Evolutionary conservation across 2,797 vertebrate genomes (phyloP), one percentile per base, ranked within the genome.

Genomic region (Pseudotriccus pelzelni): DNA sequence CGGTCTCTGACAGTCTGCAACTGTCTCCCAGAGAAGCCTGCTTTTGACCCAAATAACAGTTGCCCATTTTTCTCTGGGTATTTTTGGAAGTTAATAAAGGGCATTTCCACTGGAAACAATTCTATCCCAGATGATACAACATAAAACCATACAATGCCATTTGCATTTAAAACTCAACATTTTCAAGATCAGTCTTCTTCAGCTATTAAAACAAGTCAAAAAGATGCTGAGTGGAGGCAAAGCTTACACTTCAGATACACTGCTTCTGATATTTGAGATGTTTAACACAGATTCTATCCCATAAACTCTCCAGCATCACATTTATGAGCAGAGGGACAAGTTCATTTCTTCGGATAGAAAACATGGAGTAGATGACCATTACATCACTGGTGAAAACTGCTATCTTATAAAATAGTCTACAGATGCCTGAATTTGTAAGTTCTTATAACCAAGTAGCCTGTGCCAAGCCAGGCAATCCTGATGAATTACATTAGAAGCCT

Each of bases 381-480:
- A 52, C 20, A 67, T 58, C 77, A 78, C 49, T 47, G 58, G 22
- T 68, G 49, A 79, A 86, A 96, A 93, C 34, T 70, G 25, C 36
- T 62, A n/a, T 25, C 60, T 50, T 84, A 82, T 83, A 89, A 94
- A 96, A 89, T 8, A 93, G 74, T 70, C 34, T 56, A 87, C 23
- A 80, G 82, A 55, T 30, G 64, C 30, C 34, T 43, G 39, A 93
- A 88, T 92, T 89, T 88, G 0, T 34, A 87, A 79, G 46, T 77
- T 91, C 36, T 72, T 93, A 55, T 91, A 88, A 90, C 0, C 3
- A 82, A 70, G 55, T 1, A 91, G 43, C 49, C 21, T 21, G 23
- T 82, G 56, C 85, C 91, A 94, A 94, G 70, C 28, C 67, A 81
- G 62, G 87, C 80, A 94, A 81, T 73, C 37, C 52, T 84, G 63